Conservation (phyloP, 2,888 invertebrate species). For the Drosophila borborema region DNA sequence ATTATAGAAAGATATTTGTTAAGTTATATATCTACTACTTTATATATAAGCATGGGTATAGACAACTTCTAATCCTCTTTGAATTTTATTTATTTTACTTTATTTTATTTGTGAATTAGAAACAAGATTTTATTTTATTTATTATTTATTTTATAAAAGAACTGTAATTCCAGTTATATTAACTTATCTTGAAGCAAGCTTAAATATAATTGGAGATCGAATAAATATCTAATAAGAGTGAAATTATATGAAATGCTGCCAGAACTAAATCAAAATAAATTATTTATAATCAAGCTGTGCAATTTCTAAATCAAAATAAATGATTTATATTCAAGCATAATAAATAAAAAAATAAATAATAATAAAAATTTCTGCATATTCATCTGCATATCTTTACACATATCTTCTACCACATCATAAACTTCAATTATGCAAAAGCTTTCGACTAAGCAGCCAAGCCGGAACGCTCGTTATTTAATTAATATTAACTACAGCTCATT, state of each 20-base stretch:
- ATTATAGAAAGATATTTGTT: neutral
- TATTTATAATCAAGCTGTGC: neutral
- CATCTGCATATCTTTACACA: neutral
- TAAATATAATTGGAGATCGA: neutral
- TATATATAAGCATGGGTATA: neutral
- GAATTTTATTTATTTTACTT: too few relatives aligned
- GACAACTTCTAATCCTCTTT: neutral
- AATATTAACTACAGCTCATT: neutral
- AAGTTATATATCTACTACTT: neutral
- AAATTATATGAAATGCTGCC: neutral
- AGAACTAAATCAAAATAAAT: neutral
- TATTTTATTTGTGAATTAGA: too few relatives aligned
- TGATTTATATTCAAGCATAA: neutral
- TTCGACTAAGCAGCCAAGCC: neutral
- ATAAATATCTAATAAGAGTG: neutral
- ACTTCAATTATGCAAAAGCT: neutral
- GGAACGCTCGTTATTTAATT: conserved; percentile 3
- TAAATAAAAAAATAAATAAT: too few relatives aligned
- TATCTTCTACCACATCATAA: neutral
- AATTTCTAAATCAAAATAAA: neutral
- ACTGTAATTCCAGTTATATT: too few relatives aligned
- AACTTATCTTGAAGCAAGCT: neutral
- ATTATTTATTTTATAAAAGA: too few relatives aligned
- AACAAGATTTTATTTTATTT: too few relatives aligned
- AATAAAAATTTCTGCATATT: neutral